Evolutionary conservation across 1,140 invertebrate species (phyloP).

Genomic region (Lordiphosa collinella): DNA sequence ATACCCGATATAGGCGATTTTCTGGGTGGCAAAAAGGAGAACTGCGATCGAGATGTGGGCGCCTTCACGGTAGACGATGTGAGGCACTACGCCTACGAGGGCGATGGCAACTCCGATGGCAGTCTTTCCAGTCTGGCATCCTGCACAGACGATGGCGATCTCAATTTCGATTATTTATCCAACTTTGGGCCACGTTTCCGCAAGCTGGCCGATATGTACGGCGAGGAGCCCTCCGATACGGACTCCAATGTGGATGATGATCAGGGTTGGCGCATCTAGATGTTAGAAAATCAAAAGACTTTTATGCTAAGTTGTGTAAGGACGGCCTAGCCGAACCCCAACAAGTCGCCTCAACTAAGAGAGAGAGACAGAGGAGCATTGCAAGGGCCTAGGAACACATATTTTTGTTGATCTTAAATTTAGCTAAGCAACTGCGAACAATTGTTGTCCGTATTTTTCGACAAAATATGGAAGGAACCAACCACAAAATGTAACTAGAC

Average conservation of each 20-base stretch:
- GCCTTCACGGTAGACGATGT: constrained; percentile 96
- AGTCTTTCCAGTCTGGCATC: constrained; percentile 96
- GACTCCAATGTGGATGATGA: constrained; percentile 79
- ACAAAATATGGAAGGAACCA: constrained; percentile 35
- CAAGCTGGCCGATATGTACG: constrained; percentile 98
- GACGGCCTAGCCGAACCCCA: constrained; percentile 49
- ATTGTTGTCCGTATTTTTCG: constrained; percentile 47
- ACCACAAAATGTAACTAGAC: constrained; percentile 19
- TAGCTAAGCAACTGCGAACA: constrained; percentile 66
- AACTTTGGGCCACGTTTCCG: constrained; percentile 98
- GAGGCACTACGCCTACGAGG: constrained; percentile 97
- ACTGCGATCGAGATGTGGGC: constrained; percentile 93
- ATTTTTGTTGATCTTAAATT: constrained; percentile 63
- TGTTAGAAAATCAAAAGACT: constrained; percentile 56
- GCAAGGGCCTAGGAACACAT: constrained; percentile 55
- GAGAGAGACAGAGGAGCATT: constrained; percentile 45
- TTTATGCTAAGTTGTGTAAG: constrained; percentile 57
- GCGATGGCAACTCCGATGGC: constrained; percentile 94
- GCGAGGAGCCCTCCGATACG: constrained; percentile 90
- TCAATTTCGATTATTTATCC: constrained; percentile 98
- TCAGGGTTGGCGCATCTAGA: constrained; percentile 78
- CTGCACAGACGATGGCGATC: constrained; percentile 95
- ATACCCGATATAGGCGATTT: constrained; percentile 94
- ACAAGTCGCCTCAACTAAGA: constrained; percentile 22
- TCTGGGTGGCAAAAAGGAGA: constrained; percentile 92